phyloP scores from a whole-genome alignment of 1,140 invertebrate genomes.

The Episyrphus balteatus region DNA sequence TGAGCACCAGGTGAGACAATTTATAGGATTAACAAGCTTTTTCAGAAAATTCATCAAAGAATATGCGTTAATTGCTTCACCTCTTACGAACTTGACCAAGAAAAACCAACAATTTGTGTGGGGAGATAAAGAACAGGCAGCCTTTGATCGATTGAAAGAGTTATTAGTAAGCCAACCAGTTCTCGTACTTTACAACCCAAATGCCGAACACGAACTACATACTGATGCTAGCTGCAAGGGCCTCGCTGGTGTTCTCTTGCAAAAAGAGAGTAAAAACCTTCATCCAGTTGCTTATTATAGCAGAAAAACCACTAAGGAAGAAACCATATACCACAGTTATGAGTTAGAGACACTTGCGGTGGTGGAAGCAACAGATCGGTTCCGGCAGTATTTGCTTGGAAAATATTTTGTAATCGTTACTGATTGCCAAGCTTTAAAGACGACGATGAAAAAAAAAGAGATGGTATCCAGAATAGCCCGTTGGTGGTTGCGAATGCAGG shows the following conservation, averaged over 20 bases:
- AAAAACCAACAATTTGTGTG: conserved; percentile 8
- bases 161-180: neutral
- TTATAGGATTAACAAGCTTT: no score
- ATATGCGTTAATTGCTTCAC: no score
- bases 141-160: conserved; percentile 3
- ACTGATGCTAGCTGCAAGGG: conserved; percentile 22
- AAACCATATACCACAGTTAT: conserved; percentile 27
- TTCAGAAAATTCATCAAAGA: no score
- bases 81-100: no score
- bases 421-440: conserved; percentile 26
- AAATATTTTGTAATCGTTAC: conserved; percentile 31
- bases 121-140: conserved; percentile 9
- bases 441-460: conserved; percentile 23
- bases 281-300: no score
- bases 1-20: neutral
- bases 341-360: conserved; percentile 14
- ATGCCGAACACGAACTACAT: conserved; percentile 10
- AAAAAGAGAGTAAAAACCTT: no score
- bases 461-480: conserved; percentile 19
- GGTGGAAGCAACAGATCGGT: conserved; percentile 1
- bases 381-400: conserved; percentile 29
- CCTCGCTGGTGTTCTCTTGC: conserved; percentile 20
- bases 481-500: conserved; percentile 22
- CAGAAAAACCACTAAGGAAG: conserved; percentile 7
- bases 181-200: neutral